Evolutionary conservation across 2,888 invertebrate species (phyloP).

Genomic region (Ochropleura plecta): DNA sequence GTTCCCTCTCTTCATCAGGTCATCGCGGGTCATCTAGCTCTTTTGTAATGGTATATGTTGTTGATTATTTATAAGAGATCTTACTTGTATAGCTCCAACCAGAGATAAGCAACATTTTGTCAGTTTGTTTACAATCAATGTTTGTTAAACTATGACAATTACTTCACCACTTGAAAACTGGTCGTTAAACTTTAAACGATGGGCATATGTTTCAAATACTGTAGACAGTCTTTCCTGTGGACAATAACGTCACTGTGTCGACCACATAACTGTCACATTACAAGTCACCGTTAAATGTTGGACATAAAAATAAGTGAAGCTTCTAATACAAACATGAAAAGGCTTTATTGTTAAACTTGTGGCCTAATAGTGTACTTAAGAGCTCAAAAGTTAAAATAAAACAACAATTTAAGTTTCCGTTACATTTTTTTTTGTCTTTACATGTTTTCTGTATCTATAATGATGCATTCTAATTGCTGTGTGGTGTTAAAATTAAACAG

Average conservation of each 20-base stretch:
- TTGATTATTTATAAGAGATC: slow-evolving; percentile 1
- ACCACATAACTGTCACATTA: slow-evolving; percentile 56
- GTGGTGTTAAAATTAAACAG: slow-evolving; percentile 45
- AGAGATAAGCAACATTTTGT: neutral
- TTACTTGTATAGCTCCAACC: neutral
- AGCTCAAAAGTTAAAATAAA: slow-evolving; percentile 43
- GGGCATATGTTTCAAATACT: slow-evolving; percentile 46
- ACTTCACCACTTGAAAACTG: slow-evolving; percentile 39
- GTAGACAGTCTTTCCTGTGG: slow-evolving; percentile 17
- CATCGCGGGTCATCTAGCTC: slow-evolving; percentile 11
- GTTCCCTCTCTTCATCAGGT: slow-evolving; percentile 7
- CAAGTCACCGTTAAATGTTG: slow-evolving; percentile 57
- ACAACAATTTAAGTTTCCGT: slow-evolving; percentile 58
- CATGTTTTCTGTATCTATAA: slow-evolving; percentile 54
- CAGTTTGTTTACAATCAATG: slow-evolving; percentile 10
- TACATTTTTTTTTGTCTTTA: slow-evolving; percentile 55
- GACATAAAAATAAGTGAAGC: slow-evolving; percentile 64
- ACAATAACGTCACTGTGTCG: slow-evolving; percentile 51
- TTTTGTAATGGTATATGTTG: neutral
- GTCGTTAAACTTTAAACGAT: slow-evolving; percentile 43
- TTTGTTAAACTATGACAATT: slow-evolving; percentile 26
- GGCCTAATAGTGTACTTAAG: slow-evolving; percentile 49
- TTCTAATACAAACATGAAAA: slow-evolving; percentile 66
- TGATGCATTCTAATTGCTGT: slow-evolving; percentile 46
- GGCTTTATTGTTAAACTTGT: slow-evolving; percentile 62